Evolutionary conservation across 2,888 invertebrate genomes (phyloP).

Genomic region (Cheilosia grossa): DNA sequence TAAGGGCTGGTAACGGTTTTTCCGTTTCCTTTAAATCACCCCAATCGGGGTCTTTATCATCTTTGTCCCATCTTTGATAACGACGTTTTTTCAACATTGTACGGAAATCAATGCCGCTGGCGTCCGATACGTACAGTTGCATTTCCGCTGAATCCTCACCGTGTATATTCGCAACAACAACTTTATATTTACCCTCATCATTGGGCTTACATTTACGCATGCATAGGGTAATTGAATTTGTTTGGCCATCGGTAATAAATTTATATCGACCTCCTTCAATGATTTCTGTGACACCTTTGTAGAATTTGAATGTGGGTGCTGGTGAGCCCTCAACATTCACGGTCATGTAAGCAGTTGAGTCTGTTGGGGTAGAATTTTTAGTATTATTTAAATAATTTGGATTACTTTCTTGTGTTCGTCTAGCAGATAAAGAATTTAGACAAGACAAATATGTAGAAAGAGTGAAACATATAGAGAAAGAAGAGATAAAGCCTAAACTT

Average conservation of each 20-base stretch:
- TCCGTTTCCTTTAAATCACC: conserved; percentile 96
- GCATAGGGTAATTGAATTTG: conserved; percentile 95
- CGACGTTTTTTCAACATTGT: conserved; percentile 98
- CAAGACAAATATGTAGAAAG: background rate
- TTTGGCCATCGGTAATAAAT: conserved; percentile 96
- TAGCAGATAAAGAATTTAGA: conserved; percentile 16
- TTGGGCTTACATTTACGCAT: conserved; percentile 98
- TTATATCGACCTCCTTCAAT: conserved; percentile 98
- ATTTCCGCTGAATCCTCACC: conserved; percentile 98
- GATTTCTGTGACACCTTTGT: conserved; percentile 96
- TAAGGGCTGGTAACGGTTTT: conserved; percentile 92
- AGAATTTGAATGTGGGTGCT: conserved; percentile 97
- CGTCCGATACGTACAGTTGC: conserved; percentile 98
- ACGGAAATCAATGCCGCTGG: conserved; percentile 99
- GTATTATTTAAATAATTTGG: background rate
- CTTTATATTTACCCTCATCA: conserved; percentile 98
- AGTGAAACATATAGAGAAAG: background rate
- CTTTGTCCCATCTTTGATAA: conserved; percentile 96
- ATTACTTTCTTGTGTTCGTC: background rate
- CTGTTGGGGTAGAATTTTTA: conserved; percentile 83
- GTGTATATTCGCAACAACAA: conserved; percentile 95
- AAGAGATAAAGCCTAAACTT: background rate
- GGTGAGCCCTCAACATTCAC: conserved; percentile 97
- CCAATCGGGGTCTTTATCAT: conserved; percentile 96
- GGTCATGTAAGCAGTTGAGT: conserved; percentile 96